Percentiles rank a stretch among this genome's conserved stretches.
Evolutionary conservation across 2,113 vertebrate genomes (phyloP).

Genomic region (Aphyosemion australe): DNA sequence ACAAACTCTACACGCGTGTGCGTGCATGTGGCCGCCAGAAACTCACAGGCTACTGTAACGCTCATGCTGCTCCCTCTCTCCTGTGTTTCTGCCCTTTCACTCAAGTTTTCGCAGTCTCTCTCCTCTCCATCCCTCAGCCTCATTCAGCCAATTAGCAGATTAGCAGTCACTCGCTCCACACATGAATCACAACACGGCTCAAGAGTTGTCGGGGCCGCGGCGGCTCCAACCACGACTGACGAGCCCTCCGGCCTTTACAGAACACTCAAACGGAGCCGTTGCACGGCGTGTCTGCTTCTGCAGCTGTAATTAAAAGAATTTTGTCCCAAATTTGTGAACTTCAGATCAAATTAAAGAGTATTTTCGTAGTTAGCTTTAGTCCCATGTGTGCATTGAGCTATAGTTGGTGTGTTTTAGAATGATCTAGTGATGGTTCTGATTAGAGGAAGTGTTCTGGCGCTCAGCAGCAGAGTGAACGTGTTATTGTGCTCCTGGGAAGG

Average conservation of each 20-base stretch:
- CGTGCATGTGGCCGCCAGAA: slow-evolving; percentile 27
- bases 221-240: slow-evolving; percentile 21
- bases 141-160: slow-evolving; percentile 71
- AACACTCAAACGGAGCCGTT: slow-evolving; percentile 39
- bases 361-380: too few species aligned
- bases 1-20: slow-evolving; percentile 39
- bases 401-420: slow-evolving; percentile 26
- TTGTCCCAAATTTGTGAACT: slow-evolving; percentile 6
- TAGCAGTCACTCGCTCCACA: slow-evolving; percentile 42
- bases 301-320: slow-evolving; percentile 8
- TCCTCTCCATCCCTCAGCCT: slow-evolving; percentile 37
- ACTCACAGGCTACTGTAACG: slow-evolving; percentile 5
- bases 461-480: slow-evolving; percentile 38
- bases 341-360: slow-evolving; percentile 34
- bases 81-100: too few species aligned
- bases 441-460: slow-evolving; percentile 36
- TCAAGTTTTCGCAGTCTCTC: slow-evolving; percentile 19
- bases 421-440: slow-evolving; percentile 22
- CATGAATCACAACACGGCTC: slow-evolving; percentile 56
- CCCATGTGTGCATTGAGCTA: slow-evolving; percentile 5
- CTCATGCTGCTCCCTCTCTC: slow-evolving; percentile 14
- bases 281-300: slow-evolving; percentile 13
- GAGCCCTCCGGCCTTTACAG: slow-evolving; percentile 32
- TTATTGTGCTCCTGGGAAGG: slow-evolving; percentile 53
- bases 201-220: slow-evolving; percentile 43